phyloP scores from a whole-genome alignment of 2,113 vertebrate species.

The Mobula hypostoma region DNA sequence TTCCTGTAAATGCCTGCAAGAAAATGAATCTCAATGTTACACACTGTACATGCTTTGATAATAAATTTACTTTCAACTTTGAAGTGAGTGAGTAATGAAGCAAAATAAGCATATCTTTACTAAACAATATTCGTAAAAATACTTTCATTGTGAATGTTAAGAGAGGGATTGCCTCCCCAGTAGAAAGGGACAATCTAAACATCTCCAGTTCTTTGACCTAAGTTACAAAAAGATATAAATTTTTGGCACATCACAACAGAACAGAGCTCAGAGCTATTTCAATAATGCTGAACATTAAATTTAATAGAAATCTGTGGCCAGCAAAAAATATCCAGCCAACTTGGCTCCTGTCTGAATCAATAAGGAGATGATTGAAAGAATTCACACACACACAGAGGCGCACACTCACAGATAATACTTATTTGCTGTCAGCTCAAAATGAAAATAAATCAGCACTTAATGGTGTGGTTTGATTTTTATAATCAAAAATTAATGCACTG shows the following conservation, averaged over 20 bases:
- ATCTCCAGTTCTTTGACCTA: neutral
- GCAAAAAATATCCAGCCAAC: neutral
- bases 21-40: no score
- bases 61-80: no score
- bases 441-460: constrained; percentile 31
- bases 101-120: no score
- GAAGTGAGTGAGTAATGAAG: no score
- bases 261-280: constrained; percentile 15
- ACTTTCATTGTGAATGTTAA: neutral
- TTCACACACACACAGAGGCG: neutral
- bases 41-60: no score
- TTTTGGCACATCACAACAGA: neutral
- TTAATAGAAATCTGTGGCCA: neutral
- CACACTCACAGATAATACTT: neutral
- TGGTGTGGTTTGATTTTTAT: constrained; percentile 12
- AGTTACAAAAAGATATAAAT: neutral
- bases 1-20: no score
- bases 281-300: neutral
- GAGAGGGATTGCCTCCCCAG: neutral
- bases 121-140: no score
- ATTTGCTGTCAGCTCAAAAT: neutral
- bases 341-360: constrained; percentile 28
- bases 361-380: neutral
- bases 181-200: neutral
- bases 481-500: constrained; percentile 33